These are phyloP conservation scores for Nebria salina DNA, from an alignment of 2,888 invertebrate species.

Conservation along the genomic window DNA sequence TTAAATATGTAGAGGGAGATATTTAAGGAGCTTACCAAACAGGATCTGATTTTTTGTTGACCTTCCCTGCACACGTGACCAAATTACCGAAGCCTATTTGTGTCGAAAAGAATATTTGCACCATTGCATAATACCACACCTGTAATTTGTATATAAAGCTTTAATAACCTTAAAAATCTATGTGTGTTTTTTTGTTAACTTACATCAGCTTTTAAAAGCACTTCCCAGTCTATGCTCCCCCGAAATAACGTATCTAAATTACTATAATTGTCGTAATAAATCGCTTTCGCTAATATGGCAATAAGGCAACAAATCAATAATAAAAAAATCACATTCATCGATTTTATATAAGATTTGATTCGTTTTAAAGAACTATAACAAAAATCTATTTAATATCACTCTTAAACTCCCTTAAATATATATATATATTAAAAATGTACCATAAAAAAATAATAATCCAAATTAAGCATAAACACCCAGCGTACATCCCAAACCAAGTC, in stretches of 20 bases:
- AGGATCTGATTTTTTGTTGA: slow-evolving; percentile 72
- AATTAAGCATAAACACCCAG: slow-evolving; percentile 70
- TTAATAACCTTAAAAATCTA: too few relatives aligned
- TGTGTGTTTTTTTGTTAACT: slow-evolving; percentile 34
- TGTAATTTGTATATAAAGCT: slow-evolving; percentile 53
- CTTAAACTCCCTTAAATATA: not conserved
- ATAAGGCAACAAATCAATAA: slow-evolving; percentile 60
- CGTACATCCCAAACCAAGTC: slow-evolving; percentile 72
- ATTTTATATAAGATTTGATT: slow-evolving; percentile 64
- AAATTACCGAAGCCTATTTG: slow-evolving; percentile 73
- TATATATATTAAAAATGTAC: slow-evolving; percentile 53
- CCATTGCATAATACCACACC: slow-evolving; percentile 72
- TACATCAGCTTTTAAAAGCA: slow-evolving; percentile 60
- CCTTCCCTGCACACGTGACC: slow-evolving; percentile 71
- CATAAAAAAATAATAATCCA: slow-evolving; percentile 72
- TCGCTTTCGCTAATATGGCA: slow-evolving; percentile 52
- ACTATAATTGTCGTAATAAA: slow-evolving; percentile 49
- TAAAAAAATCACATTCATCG: slow-evolving; percentile 61
- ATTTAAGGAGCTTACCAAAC: slow-evolving; percentile 66
- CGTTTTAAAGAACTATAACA: slow-evolving; percentile 62
- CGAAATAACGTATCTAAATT: slow-evolving; percentile 55
- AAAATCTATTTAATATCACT: not conserved
- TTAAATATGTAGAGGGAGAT: not conserved
- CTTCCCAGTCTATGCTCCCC: slow-evolving; percentile 57
- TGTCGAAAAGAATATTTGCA: slow-evolving; percentile 73